Evolutionary conservation across 2,888 invertebrate species (phyloP).

Genomic region (Boloria euphrosyne): DNA sequence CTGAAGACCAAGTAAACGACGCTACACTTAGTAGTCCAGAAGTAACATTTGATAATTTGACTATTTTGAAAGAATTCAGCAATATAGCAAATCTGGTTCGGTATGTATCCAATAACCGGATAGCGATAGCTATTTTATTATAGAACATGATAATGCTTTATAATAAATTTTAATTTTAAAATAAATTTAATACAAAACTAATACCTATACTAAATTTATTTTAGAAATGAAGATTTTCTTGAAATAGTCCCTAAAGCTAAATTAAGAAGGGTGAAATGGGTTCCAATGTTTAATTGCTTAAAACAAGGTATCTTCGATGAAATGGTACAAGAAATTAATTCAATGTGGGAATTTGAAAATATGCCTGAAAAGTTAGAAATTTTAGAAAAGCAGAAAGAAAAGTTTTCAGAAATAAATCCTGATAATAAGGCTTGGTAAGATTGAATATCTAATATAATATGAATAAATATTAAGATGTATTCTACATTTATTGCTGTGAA

Average conservation of each 20-base stretch:
- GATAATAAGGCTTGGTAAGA: conserved; percentile 55
- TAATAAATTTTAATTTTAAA: too few relatives aligned
- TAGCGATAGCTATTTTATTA: too few relatives aligned
- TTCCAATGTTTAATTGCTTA: conserved; percentile 69
- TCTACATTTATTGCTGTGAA: too few relatives aligned
- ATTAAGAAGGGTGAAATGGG: conserved; percentile 70
- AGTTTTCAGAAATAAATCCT: conserved; percentile 57
- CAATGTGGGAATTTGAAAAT: conserved; percentile 75
- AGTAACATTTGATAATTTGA: conserved; percentile 66
- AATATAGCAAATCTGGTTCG: conserved; percentile 69
- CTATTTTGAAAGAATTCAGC: conserved; percentile 69
- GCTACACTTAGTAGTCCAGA: conserved; percentile 59
- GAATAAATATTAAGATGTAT: too few relatives aligned
- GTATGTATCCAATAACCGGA: conserved; percentile 51
- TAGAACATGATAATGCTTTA: background rate
- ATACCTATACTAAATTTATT: conserved; percentile 5
- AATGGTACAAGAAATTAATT: conserved; percentile 68
- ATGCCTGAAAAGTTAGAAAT: conserved; percentile 67
- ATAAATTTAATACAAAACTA: too few relatives aligned
- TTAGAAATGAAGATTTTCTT: conserved; percentile 74
- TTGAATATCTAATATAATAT: background rate
- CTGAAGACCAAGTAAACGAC: conserved; percentile 51
- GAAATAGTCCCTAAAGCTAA: conserved; percentile 71
- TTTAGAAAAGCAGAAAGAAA: conserved; percentile 69
- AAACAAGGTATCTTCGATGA: conserved; percentile 69